A percentile compares a stretch with the other conserved stretches of the same genome.
Evolutionary conservation across 2,113 vertebrate genomes (phyloP).

Genomic region (Plectropomus leopardus): DNA sequence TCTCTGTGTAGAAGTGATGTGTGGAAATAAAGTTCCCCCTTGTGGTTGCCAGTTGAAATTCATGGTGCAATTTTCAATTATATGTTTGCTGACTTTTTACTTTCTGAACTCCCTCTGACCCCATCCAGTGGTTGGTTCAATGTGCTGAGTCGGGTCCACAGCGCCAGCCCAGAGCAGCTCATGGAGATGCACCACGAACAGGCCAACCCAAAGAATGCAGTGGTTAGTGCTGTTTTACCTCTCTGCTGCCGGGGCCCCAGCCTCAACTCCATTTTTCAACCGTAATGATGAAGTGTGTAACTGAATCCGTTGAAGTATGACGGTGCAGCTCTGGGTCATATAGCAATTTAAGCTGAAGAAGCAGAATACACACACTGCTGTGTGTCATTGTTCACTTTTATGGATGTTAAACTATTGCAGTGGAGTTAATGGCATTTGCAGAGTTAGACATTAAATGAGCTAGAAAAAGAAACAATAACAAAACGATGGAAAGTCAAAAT

Average conservation of each 20-base stretch:
- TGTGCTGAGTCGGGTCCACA: conserved; percentile 92
- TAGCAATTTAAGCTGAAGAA: conserved; percentile 16
- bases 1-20: conserved; percentile 28
- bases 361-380: neutral
- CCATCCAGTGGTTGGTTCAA: conserved; percentile 91
- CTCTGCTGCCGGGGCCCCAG: conserved; percentile 41
- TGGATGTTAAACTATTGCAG: neutral
- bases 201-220: conserved; percentile 96
- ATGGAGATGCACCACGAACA: conserved; percentile 95
- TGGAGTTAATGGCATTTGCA: neutral
- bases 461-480: neutral
- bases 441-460: conserved; percentile 7
- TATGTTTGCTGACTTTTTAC: conserved; percentile 46
- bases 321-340: conserved; percentile 13
- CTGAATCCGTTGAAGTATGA: conserved; percentile 16
- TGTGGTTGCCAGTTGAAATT: conserved; percentile 64
- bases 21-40: conserved; percentile 67
- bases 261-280: conserved; percentile 38
- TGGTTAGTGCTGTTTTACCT: conserved; percentile 87
- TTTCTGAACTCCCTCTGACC: conserved; percentile 70
- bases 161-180: conserved; percentile 90
- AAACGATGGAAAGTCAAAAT: neutral
- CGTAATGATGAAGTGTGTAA: conserved; percentile 39
- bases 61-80: conserved; percentile 43
- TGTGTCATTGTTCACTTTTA: neutral